phyloP scores from a whole-genome alignment of 2,797 vertebrate species.

The Enteromius anoplus region DNA sequence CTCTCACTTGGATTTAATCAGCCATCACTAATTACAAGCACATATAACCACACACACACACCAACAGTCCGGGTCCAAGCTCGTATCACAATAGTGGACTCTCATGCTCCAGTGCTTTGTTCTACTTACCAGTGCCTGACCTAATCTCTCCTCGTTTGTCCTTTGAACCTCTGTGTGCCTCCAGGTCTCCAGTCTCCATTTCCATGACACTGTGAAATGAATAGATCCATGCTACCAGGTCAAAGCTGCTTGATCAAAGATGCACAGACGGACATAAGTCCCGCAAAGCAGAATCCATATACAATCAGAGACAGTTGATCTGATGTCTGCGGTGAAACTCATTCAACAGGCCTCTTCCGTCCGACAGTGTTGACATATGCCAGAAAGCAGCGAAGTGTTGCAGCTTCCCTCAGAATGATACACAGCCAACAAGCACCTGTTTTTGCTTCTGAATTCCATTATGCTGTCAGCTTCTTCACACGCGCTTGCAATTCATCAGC shows the following conservation, averaged over 20 bases:
- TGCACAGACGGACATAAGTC: background rate
- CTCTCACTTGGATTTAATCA: too few relatives aligned
- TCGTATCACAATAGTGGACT: too few relatives aligned
- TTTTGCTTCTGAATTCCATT: constrained; percentile 41
- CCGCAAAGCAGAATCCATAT: constrained; percentile 15
- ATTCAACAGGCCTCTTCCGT: constrained; percentile 31
- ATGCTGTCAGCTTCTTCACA: constrained; percentile 41
- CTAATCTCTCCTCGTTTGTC: too few relatives aligned
- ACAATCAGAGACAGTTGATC: constrained; percentile 32
- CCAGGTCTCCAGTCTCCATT: too few relatives aligned
- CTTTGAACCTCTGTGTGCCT: too few relatives aligned
- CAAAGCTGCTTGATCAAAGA: background rate
- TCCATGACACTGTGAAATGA: background rate
- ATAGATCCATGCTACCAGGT: background rate
- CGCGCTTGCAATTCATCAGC: constrained; percentile 19
- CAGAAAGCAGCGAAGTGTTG: constrained; percentile 51
- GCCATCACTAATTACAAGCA: too few relatives aligned
- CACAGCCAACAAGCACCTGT: constrained; percentile 17
- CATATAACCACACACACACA: too few relatives aligned
- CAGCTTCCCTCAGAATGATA: constrained; percentile 41
- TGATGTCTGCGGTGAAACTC: constrained; percentile 30
- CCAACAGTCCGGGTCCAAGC: too few relatives aligned
- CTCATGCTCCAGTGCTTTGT: too few relatives aligned
- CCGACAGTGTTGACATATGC: constrained; percentile 40
- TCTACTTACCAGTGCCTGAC: too few relatives aligned